A percentile compares a stretch with the other conserved stretches of the same genome.
Evolutionary conservation across 2,113 vertebrate genomes (phyloP).

Genomic region (Pimephales promelas): DNA sequence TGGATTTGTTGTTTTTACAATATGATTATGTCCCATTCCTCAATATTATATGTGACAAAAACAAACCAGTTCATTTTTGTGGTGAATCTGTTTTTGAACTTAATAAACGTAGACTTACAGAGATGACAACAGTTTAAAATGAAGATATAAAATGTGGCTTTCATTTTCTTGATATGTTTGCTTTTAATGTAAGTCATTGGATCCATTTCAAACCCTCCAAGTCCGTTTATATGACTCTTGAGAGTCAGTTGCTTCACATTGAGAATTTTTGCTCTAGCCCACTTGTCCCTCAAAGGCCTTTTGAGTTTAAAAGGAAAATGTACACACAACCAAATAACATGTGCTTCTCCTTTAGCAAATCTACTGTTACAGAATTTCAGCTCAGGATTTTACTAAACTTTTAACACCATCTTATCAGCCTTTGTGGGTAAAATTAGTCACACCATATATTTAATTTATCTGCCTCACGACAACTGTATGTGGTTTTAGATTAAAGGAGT

Average conservation of each 20-base stretch:
- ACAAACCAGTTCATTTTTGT: not conserved
- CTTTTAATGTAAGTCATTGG: conserved; percentile 10
- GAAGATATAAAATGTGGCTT: conserved; percentile 5
- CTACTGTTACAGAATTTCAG: not conserved
- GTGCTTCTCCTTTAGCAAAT: not conserved
- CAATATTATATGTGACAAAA: not conserved
- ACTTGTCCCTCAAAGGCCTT: not conserved
- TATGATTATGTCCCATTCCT: not conserved
- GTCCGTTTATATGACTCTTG: conserved; percentile 5
- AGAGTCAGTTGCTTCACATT: conserved; percentile 1
- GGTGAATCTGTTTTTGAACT: not conserved
- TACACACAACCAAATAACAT: not conserved
- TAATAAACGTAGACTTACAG: not conserved
- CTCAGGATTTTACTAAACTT: not conserved
- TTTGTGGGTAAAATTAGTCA: not conserved
- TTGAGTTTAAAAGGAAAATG: not conserved
- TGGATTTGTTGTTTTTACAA: not conserved
- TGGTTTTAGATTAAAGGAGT: not conserved
- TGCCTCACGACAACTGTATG: not conserved
- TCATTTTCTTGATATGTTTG: not conserved
- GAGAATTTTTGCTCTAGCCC: not conserved
- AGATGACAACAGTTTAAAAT: conserved; percentile 2
- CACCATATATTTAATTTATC: not conserved
- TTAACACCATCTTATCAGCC: conserved; percentile 12
- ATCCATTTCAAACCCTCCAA: not conserved